phyloP scores from a whole-genome alignment of 2,113 vertebrate species.

The Upupa epops region DNA sequence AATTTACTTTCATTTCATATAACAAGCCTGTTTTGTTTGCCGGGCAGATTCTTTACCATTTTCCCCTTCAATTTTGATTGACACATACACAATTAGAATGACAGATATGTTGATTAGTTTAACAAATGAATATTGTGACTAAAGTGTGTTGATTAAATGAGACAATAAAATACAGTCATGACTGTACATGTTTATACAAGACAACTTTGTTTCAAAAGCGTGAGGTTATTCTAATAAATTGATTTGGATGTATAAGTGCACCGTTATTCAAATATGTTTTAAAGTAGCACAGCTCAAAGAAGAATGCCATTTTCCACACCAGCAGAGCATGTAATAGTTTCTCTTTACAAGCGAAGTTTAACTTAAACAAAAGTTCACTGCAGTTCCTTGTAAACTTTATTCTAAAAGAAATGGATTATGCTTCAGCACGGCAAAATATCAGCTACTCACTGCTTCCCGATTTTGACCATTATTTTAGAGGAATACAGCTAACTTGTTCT shows the following conservation, averaged over 20 bases:
- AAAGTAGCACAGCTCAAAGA: constrained; percentile 62
- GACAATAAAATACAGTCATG: constrained; percentile 29
- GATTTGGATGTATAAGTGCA: constrained; percentile 51
- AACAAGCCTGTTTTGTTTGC: constrained; percentile 8
- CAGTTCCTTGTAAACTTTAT: neutral
- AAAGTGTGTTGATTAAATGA: constrained; percentile 28
- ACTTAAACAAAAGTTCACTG: constrained; percentile 52
- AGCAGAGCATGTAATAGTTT: constrained; percentile 78
- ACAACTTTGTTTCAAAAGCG: constrained; percentile 38
- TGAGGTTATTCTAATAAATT: constrained; percentile 58
- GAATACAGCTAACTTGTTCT: neutral
- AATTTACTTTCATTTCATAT: neutral
- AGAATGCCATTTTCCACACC: constrained; percentile 79
- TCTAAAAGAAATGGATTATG: neutral
- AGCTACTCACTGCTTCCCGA: neutral
- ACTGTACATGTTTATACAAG: constrained; percentile 40
- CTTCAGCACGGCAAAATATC: neutral
- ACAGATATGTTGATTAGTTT: constrained; percentile 50
- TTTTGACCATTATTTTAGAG: neutral
- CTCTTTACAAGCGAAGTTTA: constrained; percentile 64
- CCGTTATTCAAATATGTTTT: constrained; percentile 72
- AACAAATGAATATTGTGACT: neutral
- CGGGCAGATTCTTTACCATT: neutral
- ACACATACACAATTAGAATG: constrained; percentile 19
- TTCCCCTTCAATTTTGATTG: constrained; percentile 38